These are phyloP conservation scores for Trematomus bernacchii DNA, from an alignment of 2,797 vertebrate species.

Conservation along the genomic window DNA sequence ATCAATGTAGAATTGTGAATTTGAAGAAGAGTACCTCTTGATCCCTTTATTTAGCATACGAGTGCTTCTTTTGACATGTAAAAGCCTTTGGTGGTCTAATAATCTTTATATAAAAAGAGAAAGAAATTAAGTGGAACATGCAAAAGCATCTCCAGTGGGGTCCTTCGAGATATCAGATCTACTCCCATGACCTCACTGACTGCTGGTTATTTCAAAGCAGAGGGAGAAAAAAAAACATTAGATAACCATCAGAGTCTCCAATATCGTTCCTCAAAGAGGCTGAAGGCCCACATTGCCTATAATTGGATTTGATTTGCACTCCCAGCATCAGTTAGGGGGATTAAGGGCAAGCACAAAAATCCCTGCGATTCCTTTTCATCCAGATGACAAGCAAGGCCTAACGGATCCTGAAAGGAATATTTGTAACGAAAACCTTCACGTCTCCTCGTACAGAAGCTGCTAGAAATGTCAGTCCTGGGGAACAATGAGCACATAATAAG, in stretches of 20 bases:
- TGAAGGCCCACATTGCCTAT: conserved; percentile 79
- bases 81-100: conserved; percentile 13
- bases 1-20: conserved; percentile 43
- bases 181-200: conserved; percentile 61
- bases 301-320: conserved; percentile 85
- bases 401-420: conserved; percentile 78
- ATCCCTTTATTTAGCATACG: conserved; percentile 2
- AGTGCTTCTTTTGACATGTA: background rate
- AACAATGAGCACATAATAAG: conserved; percentile 63
- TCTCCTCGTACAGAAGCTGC: conserved; percentile 48
- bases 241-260: conserved; percentile 80
- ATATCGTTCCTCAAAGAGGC: conserved; percentile 78
- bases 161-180: conserved; percentile 36
- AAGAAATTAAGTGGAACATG: conserved; percentile 18
- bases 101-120: background rate
- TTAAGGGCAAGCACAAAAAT: conserved; percentile 81
- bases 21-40: conserved; percentile 18
- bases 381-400: conserved; percentile 78
- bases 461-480: conserved; percentile 49
- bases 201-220: conserved; percentile 51
- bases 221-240: conserved; percentile 37
- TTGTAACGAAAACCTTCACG: conserved; percentile 67
- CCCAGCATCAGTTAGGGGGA: conserved; percentile 83
- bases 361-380: conserved; percentile 79
- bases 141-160: conserved; percentile 36